Evolutionary conservation across 23 tunicate species (phyloP).

Genomic region (Aplidium turbinatum): DNA sequence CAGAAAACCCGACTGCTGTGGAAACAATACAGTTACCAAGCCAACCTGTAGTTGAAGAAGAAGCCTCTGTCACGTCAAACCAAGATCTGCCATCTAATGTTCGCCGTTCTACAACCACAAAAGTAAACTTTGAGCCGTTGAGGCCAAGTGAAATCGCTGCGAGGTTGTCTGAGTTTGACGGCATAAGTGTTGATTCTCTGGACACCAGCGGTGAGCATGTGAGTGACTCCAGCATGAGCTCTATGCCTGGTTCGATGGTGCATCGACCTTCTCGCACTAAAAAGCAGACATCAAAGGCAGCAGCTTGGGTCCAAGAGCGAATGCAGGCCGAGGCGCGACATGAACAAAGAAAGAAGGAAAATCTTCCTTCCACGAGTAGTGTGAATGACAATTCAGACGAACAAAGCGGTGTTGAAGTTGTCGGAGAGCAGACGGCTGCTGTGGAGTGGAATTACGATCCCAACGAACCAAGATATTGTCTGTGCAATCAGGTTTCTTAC

Average conservation of each 20-base stretch:
- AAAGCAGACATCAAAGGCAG: conserved; percentile 89
- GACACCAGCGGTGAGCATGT: conserved; percentile 62
- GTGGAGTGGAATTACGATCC: conserved; percentile 87
- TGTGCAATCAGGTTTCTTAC: conserved; percentile 89
- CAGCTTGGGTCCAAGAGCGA: conserved; percentile 95
- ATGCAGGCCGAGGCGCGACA: conserved; percentile 74
- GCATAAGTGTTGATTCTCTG: conserved; percentile 30
- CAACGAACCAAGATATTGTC: conserved; percentile 84
- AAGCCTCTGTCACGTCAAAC: no score
- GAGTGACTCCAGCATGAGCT: conserved; percentile 55
- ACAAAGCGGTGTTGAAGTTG: conserved; percentile 45
- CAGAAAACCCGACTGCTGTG: no score
- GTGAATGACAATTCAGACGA: conserved; percentile 14
- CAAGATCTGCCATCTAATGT: background rate
- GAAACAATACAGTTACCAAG: no score
- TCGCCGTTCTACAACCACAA: background rate
- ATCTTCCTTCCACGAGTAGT: conserved; percentile 4
- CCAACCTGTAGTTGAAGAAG: no score
- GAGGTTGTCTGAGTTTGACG: conserved; percentile 27
- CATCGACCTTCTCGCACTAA: conserved; percentile 87
- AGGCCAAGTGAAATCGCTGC: background rate
- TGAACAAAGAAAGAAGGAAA: conserved; percentile 77
- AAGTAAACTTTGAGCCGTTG: background rate
- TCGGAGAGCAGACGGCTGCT: conserved; percentile 31
- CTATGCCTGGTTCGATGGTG: conserved; percentile 13